These are phyloP conservation scores for Morbakka virulenta DNA, from an alignment of 30 jellyfish, hydroid and myxozoan species.

Conservation along the genomic window DNA sequence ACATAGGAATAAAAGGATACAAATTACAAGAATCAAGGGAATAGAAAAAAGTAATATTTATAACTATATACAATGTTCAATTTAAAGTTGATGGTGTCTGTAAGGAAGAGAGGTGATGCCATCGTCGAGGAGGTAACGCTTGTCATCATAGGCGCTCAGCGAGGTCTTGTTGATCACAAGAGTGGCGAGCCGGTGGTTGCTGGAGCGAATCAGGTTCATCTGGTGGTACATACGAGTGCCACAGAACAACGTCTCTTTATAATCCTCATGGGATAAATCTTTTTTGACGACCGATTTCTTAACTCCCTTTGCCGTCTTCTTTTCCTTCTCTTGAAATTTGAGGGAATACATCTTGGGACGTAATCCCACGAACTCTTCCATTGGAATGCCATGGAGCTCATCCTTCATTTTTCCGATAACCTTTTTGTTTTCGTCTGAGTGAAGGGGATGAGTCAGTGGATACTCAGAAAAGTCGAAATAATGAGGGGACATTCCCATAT, in stretches of 20 bases:
- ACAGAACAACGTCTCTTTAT: slow-evolving; percentile 7
- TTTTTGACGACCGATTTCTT: slow-evolving; percentile 16
- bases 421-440: slow-evolving; percentile 29
- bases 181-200: slow-evolving; percentile 11
- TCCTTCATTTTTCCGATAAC: slow-evolving; percentile 53
- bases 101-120: slow-evolving; percentile 8
- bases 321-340: too few relatives aligned
- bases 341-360: slow-evolving; percentile 36
- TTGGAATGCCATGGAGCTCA: slow-evolving; percentile 30
- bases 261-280: slow-evolving; percentile 11
- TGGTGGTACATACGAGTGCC: slow-evolving; percentile 10
- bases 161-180: slow-evolving; percentile 25
- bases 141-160: slow-evolving; percentile 39
- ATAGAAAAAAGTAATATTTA: too few relatives aligned
- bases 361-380: too few relatives aligned
- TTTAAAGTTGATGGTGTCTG: too few relatives aligned
- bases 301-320: too few relatives aligned
- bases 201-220: slow-evolving; percentile 22
- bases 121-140: slow-evolving; percentile 16
- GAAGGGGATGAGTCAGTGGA: too few relatives aligned
- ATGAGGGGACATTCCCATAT: too few relatives aligned
- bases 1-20: too few relatives aligned
- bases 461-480: not conserved
- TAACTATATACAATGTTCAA: too few relatives aligned
- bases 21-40: too few relatives aligned